phyloP scores from a whole-genome alignment of 1,140 invertebrate genomes.

The Trachymyrmex septentrionalis region DNA sequence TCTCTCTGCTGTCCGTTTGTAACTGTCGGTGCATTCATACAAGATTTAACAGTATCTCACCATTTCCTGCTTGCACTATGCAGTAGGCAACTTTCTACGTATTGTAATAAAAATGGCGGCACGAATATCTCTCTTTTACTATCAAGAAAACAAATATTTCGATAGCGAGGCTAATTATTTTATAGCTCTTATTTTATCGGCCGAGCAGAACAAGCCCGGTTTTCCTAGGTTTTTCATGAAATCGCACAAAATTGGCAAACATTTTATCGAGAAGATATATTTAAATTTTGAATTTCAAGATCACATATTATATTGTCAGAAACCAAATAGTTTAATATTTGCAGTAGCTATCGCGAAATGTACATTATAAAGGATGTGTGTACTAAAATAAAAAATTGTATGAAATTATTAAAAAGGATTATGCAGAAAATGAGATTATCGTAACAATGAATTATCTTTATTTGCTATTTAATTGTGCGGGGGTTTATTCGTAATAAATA shows the following conservation, averaged over 20 bases:
- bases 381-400: not conserved
- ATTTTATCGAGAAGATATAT: not conserved
- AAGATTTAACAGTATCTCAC: constrained; percentile 37
- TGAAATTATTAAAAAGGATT: not conserved
- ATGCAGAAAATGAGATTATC: not conserved
- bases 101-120: not conserved
- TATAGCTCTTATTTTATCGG: not conserved
- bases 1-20: constrained; percentile 1
- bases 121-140: not conserved
- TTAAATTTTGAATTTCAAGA: not conserved
- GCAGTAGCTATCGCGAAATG: not conserved
- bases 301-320: not conserved
- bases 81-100: not conserved
- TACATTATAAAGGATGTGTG: too few relatives aligned
- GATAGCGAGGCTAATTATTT: constrained; percentile 6
- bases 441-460: constrained; percentile 1
- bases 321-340: not conserved
- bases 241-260: not conserved
- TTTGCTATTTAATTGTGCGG: not conserved
- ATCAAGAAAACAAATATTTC: constrained; percentile 16
- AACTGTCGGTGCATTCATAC: constrained; percentile 14
- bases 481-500: constrained; percentile 25
- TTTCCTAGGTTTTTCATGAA: not conserved
- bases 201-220: too few relatives aligned
- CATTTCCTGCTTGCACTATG: not conserved